Percentiles rank a stretch among this genome's conserved stretches.
Conservation (phyloP, 2,888 invertebrate species). For the Athalia circularis region DNA sequence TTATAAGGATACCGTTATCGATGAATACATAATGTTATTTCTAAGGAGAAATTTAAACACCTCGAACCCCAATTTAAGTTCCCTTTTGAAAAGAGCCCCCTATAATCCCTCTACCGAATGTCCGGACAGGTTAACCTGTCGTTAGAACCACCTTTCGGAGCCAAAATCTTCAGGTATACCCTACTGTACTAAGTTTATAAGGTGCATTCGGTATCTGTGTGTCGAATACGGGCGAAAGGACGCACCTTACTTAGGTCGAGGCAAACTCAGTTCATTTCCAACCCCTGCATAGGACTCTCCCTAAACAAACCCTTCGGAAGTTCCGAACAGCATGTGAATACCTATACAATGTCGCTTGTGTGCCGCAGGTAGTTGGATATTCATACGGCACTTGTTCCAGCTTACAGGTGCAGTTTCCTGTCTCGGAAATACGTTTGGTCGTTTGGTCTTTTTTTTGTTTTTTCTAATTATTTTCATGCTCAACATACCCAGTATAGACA, state of each 20-base stretch:
- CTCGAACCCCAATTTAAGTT: too few species aligned
- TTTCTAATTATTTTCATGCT: too few species aligned
- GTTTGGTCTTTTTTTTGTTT: too few species aligned
- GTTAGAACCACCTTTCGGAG: conserved; percentile 20
- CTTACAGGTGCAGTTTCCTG: too few species aligned
- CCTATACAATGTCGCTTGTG: background rate
- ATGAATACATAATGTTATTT: too few species aligned
- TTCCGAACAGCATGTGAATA: background rate
- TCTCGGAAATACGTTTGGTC: too few species aligned
- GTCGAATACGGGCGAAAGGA: conserved; percentile 9
- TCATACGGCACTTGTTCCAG: too few species aligned
- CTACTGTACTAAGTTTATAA: too few species aligned
- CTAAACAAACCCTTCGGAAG: conserved; percentile 9
- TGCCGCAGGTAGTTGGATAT: too few species aligned
- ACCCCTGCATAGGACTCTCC: background rate
- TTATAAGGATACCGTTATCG: too few species aligned
- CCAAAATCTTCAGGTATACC: conserved; percentile 14
- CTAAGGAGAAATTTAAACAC: too few species aligned
- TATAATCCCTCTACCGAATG: conserved; percentile 32
- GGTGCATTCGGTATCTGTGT: conserved; percentile 18
- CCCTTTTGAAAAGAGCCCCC: conserved; percentile 8
- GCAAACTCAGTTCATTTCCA: conserved; percentile 11
- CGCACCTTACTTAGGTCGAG: conserved; percentile 15
- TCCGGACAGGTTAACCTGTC: conserved; percentile 37
- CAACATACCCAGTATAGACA: too few species aligned